These are phyloP conservation scores for Alouatta palliata DNA, from an alignment of 2,113 vertebrate genomes.

Conservation along the genomic window DNA sequence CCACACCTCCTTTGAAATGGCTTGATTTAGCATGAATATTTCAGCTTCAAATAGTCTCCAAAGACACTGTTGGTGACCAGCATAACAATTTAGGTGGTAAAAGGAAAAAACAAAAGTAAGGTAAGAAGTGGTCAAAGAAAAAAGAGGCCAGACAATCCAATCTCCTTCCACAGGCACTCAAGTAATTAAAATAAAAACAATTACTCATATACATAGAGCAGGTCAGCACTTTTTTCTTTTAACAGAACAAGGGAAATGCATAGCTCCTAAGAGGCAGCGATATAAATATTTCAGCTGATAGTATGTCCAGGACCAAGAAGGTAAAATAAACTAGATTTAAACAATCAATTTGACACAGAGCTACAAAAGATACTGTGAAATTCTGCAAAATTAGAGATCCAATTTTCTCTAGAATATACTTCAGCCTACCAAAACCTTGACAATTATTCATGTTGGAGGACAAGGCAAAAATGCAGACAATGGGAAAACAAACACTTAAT, in stretches of 20 bases:
- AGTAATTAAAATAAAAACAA: conserved; percentile 70
- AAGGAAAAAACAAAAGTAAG: conserved; percentile 24
- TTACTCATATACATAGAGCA: conserved; percentile 47
- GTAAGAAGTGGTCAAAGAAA: conserved; percentile 36
- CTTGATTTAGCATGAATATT: background rate
- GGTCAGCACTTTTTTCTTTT: conserved; percentile 67
- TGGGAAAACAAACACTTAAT: conserved; percentile 40
- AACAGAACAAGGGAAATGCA: conserved; percentile 62
- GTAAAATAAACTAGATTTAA: conserved; percentile 70
- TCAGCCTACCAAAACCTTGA: conserved; percentile 50
- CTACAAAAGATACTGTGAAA: conserved; percentile 46
- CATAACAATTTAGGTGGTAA: background rate
- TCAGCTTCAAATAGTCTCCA: background rate
- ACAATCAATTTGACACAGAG: conserved; percentile 33
- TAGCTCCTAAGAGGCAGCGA: conserved; percentile 47
- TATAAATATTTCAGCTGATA: conserved; percentile 64
- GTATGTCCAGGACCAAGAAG: conserved; percentile 55
- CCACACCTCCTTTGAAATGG: background rate
- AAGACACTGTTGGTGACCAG: background rate
- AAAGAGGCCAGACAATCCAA: conserved; percentile 9
- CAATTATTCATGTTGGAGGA: background rate
- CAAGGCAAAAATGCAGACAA: conserved; percentile 59
- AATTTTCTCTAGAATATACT: conserved; percentile 54
- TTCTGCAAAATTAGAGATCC: conserved; percentile 49
- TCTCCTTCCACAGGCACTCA: conserved; percentile 49